Evolutionary conservation across 2,888 invertebrate species (phyloP).

Genomic region (Pyrocoelia pectoralis): DNA sequence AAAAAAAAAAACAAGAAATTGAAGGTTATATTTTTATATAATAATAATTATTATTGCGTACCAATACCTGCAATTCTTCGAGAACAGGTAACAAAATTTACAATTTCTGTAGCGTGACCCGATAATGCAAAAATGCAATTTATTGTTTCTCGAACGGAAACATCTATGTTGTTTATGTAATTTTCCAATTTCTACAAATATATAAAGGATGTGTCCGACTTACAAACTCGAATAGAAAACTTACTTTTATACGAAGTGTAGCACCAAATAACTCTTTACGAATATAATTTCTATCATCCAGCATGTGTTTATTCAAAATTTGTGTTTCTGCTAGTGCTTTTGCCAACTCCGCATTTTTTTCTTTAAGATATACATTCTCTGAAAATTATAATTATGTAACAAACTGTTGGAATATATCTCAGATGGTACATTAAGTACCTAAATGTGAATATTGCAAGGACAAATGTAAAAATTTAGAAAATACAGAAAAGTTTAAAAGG

Average conservation of each 20-base stretch:
- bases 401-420: no score
- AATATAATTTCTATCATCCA: conserved; percentile 19
- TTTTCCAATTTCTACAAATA: conserved; percentile 34
- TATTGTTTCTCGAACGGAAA: conserved; percentile 15
- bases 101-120: conserved; percentile 28
- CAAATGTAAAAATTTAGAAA: no score
- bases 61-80: neutral
- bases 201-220: no score
- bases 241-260: conserved; percentile 11
- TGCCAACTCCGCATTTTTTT: conserved; percentile 32
- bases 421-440: no score
- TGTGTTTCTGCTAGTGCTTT: conserved; percentile 32
- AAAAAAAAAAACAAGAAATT: neutral
- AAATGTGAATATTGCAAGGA: no score
- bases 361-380: conserved; percentile 29
- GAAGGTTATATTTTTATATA: no score
- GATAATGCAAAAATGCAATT: conserved; percentile 18
- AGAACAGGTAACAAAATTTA: conserved; percentile 14
- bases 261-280: conserved; percentile 13
- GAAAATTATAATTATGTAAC: neutral
- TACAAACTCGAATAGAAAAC: neutral
- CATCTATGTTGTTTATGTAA: conserved; percentile 23
- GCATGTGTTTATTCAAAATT: conserved; percentile 13
- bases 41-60: neutral
- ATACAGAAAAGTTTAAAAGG: no score